Evolutionary conservation across 2,888 invertebrate species (phyloP).

Genomic region (Lathronympha strigana): DNA sequence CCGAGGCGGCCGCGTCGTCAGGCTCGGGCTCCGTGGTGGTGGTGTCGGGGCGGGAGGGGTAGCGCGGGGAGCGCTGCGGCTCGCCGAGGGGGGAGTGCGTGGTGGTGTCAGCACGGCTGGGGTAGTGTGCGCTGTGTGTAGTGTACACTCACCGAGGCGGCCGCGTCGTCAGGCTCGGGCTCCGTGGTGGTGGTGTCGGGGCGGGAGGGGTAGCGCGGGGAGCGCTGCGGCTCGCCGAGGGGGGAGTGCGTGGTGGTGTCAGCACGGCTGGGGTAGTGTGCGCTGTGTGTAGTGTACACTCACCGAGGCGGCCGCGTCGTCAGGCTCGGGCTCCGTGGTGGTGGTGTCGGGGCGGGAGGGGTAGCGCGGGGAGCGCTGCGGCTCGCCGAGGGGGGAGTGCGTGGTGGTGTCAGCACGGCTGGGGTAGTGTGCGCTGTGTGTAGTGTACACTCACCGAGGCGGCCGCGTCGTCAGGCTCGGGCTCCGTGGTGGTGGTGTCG

Average conservation of each 20-base stretch:
- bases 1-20: constrained; percentile 64
- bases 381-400: too few relatives aligned
- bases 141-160: background rate
- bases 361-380: constrained; percentile 34
- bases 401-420: constrained; percentile 38
- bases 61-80: constrained; percentile 37
- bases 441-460: constrained; percentile 66
- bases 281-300: constrained; percentile 43
- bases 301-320: constrained; percentile 67
- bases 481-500: constrained; percentile 39
- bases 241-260: background rate
- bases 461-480: constrained; percentile 49
- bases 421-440: background rate
- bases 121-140: constrained; percentile 41
- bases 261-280: background rate
- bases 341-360: constrained; percentile 70
- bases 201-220: background rate
- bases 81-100: too few relatives aligned
- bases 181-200: constrained; percentile 12
- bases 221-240: background rate
- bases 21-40: too few relatives aligned
- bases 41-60: constrained; percentile 71
- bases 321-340: too few relatives aligned
- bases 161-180: background rate
- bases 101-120: constrained; percentile 69